phyloP scores from a whole-genome alignment of 2,797 vertebrate species.

The Danio albolineatus region DNA sequence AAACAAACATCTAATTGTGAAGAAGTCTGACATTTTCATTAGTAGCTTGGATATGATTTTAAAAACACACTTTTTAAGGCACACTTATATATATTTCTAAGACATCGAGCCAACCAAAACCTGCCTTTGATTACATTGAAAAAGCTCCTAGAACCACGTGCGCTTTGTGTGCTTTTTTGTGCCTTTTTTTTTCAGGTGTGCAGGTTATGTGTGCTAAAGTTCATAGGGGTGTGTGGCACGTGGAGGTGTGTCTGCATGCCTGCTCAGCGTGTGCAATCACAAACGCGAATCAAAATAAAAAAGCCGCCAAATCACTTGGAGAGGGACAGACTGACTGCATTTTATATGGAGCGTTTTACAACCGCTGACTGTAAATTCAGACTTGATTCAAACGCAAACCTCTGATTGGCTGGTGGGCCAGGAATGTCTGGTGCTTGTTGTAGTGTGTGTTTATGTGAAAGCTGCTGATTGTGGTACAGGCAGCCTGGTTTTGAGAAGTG shows the following conservation, averaged over 20 bases:
- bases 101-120: neutral
- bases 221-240: neutral
- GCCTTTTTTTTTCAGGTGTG: constrained; percentile 12
- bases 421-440: constrained; percentile 27
- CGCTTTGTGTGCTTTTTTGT: neutral
- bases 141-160: neutral
- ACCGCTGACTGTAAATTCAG: constrained; percentile 48
- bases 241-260: constrained; percentile 17
- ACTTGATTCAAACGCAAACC: constrained; percentile 32
- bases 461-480: constrained; percentile 30
- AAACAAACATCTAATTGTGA: too few relatives aligned
- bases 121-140: constrained; percentile 28
- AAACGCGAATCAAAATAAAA: constrained; percentile 36
- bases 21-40: too few relatives aligned
- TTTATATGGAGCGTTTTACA: constrained; percentile 52
- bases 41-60: too few relatives aligned
- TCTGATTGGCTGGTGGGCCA: constrained; percentile 34
- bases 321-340: constrained; percentile 33
- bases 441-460: constrained; percentile 39
- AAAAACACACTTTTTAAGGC: too few relatives aligned
- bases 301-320: constrained; percentile 34
- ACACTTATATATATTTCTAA: too few relatives aligned
- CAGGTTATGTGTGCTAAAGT: constrained; percentile 10
- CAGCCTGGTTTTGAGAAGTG: constrained; percentile 29
- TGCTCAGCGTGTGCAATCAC: constrained; percentile 33